phyloP scores from a whole-genome alignment of 2,113 vertebrate genomes.

The Bubo scandiacus region DNA sequence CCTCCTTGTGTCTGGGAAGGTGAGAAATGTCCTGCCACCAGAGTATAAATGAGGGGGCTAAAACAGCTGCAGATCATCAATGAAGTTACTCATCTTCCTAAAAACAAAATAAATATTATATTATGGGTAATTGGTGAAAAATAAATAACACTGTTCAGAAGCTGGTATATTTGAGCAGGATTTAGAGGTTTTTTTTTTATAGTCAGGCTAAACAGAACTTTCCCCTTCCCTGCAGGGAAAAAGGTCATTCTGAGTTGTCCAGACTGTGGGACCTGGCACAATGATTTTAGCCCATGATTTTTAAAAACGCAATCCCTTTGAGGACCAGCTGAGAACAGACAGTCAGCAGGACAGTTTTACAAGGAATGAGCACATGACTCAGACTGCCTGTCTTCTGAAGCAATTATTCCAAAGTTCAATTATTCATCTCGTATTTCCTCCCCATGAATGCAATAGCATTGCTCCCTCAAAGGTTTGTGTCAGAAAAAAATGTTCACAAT shows the following conservation, averaged over 20 bases:
- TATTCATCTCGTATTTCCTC: background rate
- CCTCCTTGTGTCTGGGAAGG: background rate
- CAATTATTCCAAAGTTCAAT: background rate
- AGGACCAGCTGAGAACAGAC: background rate
- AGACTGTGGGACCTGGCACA: background rate
- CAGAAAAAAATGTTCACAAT: background rate
- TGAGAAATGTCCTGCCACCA: conserved; percentile 1
- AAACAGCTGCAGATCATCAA: conserved; percentile 21
- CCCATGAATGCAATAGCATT: background rate
- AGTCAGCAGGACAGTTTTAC: background rate
- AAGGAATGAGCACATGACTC: background rate
- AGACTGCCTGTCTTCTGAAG: background rate
- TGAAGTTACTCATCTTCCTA: background rate
- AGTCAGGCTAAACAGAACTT: background rate
- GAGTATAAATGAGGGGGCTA: background rate
- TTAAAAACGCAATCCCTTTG: background rate
- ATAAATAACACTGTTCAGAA: background rate
- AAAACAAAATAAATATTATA: background rate
- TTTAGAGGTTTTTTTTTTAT: background rate
- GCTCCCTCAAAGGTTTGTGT: background rate
- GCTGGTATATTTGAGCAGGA: background rate
- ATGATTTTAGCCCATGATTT: background rate
- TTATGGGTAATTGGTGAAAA: background rate
- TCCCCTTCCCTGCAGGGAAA: background rate
- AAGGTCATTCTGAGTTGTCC: background rate